Conservation (phyloP, 1,140 invertebrate genomes). For the Cotesia glomerata region DNA sequence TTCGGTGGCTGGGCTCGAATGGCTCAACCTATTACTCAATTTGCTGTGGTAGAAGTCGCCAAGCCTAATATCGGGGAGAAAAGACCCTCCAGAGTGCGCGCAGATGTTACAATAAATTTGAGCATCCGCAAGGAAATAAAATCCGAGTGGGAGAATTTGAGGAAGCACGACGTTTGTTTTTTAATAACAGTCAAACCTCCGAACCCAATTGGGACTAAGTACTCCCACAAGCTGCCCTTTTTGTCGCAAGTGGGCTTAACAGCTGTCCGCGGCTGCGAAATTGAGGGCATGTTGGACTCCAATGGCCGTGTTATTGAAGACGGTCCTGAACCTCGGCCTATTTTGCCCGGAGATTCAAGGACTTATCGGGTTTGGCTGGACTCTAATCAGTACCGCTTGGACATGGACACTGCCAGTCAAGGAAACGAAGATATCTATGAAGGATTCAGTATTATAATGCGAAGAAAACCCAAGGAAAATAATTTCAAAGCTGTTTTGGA, state of each 20-base stretch:
- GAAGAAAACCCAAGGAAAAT: conserved; percentile 98
- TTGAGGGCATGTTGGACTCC: conserved; percentile 98
- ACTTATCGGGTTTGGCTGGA: conserved; percentile 95
- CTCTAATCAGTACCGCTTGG: conserved; percentile 93
- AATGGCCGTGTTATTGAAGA: conserved; percentile 97
- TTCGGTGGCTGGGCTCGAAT: conserved; percentile 99
- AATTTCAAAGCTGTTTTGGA: conserved; percentile 99
- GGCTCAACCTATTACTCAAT: conserved; percentile 93
- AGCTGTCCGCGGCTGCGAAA: conserved; percentile 95
- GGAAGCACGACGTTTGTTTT: conserved; percentile 98
- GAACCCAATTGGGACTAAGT: conserved; percentile 82
- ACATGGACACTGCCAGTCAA: conserved; percentile 83
- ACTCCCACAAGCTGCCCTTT: conserved; percentile 82
- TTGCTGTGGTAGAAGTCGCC: conserved; percentile 93
- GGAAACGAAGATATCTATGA: conserved; percentile 88
- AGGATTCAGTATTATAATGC: conserved; percentile 96
- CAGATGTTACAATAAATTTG: conserved; percentile 92
- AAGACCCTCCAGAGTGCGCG: conserved; percentile 90
- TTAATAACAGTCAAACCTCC: conserved; percentile 88
- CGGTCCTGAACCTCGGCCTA: conserved; percentile 87
- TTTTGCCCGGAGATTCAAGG: conserved; percentile 85
- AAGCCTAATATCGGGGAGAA: conserved; percentile 92
- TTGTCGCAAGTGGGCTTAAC: conserved; percentile 89
- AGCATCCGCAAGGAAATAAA: conserved; percentile 91
- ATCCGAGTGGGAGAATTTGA: conserved; percentile 94